Evolutionary conservation across 1,140 invertebrate species (phyloP), one percentile per base, ranked within the genome.

Genomic region (Trissolcus basalis): DNA sequence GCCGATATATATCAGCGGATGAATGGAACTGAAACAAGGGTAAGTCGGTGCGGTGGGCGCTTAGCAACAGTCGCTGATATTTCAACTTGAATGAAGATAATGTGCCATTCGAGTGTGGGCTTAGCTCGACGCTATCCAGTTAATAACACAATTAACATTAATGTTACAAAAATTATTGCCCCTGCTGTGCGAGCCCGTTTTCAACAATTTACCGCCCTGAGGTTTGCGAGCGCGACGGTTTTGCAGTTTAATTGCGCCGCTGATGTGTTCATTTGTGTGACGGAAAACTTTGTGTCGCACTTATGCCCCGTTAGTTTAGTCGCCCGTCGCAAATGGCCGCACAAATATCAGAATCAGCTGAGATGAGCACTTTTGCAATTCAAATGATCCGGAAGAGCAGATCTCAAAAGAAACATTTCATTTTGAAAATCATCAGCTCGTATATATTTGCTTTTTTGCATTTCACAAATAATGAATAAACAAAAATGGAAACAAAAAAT

Each of bases 1-100:
- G 67, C 74, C 74, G 68, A 77, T 77, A 77, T 77, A 77, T 72
- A 72, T 77, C 75, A 77, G 63, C 54, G 75, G 64, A 72, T 77
- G 64, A 77, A 27, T 77, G 69, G 58, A 69, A 72, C 9, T 72
- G 69, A 77, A 72, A 77, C 75, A 77, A 72, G 75, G 74, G 73
- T 72, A 72, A 71, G 68, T 71, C 64, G 67, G 50, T 64, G 64
- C 45, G 75, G 75, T 69, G 49, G 67, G 68, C 68, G 68, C 74
- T 71, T 77, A 71, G 68, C 68, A 77, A 77, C 74, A 77, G 74
- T 77, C 68, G 61, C 63, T 77, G 67, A 70, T 77, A 77, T 77
- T 71, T 63, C 60, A 71, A 58, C 15, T 45, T 58, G 59, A 71
- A 77, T 58, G 59, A 71, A 77, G 67, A 68, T 68, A 77, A 63